Percentiles rank a stretch among this genome's conserved stretches.
These are phyloP conservation scores for Enteromius viviparus DNA, from an alignment of 2,797 vertebrate genomes.

Conservation along the genomic window DNA sequence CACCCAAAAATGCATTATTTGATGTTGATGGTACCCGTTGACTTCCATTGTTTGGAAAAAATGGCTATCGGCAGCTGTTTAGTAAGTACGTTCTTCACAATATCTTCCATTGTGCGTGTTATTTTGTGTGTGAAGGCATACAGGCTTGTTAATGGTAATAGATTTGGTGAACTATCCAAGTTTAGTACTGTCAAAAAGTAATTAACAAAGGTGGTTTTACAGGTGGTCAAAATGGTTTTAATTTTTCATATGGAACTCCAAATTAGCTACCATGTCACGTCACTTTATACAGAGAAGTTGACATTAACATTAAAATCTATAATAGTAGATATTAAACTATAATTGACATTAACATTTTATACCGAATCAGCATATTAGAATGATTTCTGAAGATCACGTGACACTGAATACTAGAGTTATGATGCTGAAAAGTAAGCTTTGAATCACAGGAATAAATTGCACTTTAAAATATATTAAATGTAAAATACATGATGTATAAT, in stretches of 20 bases:
- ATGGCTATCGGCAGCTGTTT: not conserved
- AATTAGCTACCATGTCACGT: not conserved
- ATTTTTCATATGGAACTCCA: not conserved
- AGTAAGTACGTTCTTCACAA: not conserved
- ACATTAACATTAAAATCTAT: not conserved
- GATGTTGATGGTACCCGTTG: not conserved
- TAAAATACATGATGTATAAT: not conserved
- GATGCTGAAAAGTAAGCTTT: not conserved
- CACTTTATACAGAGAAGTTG: not conserved
- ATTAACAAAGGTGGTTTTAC: not conserved
- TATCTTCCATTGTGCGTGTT: not conserved
- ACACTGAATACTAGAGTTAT: not conserved
- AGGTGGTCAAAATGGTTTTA: not conserved
- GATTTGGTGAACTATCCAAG: not conserved
- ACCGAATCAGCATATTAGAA: not conserved
- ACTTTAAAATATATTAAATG: not conserved
- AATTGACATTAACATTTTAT: not conserved
- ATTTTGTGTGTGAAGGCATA: not conserved
- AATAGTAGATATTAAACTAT: not conserved
- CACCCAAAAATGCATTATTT: not conserved
- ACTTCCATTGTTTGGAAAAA: not conserved
- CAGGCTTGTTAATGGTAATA: not conserved
- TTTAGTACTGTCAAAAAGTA: not conserved
- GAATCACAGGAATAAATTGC: not conserved
- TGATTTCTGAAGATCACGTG: slow-evolving; percentile 4